phyloP scores from a whole-genome alignment of 2,888 invertebrate genomes.

The Cataglyphis cursor region DNA sequence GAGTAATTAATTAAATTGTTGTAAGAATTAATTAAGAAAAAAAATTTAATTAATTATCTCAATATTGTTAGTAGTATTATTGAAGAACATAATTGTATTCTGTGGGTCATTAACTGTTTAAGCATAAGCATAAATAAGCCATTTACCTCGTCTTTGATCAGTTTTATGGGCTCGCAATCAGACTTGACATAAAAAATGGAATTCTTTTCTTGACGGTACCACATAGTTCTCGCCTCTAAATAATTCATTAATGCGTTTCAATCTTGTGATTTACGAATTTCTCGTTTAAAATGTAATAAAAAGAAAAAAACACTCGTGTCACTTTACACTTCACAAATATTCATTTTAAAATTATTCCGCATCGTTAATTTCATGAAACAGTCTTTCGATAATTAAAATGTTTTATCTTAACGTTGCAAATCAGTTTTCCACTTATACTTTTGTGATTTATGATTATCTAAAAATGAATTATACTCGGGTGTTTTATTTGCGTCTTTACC shows the following conservation, averaged over 20 bases:
- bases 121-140: constrained; percentile 11
- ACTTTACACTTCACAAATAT: neutral
- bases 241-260: constrained; percentile 9
- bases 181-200: constrained; percentile 82
- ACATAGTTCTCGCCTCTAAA: constrained; percentile 71
- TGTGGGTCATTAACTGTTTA: neutral
- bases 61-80: neutral
- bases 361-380: neutral
- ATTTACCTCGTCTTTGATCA: constrained; percentile 75
- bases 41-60: neutral
- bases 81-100: neutral
- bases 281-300: neutral
- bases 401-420: neutral
- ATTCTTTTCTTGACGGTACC: constrained; percentile 79
- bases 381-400: neutral
- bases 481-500: neutral
- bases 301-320: neutral
- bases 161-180: constrained; percentile 73
- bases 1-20: neutral
- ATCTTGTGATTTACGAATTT: neutral
- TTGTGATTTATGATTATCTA: neutral
- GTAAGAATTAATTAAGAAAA: neutral
- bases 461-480: neutral
- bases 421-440: neutral
- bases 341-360: constrained; percentile 1